Conservation (phyloP, 2,113 vertebrate genomes). For the Oceanites oceanicus region DNA sequence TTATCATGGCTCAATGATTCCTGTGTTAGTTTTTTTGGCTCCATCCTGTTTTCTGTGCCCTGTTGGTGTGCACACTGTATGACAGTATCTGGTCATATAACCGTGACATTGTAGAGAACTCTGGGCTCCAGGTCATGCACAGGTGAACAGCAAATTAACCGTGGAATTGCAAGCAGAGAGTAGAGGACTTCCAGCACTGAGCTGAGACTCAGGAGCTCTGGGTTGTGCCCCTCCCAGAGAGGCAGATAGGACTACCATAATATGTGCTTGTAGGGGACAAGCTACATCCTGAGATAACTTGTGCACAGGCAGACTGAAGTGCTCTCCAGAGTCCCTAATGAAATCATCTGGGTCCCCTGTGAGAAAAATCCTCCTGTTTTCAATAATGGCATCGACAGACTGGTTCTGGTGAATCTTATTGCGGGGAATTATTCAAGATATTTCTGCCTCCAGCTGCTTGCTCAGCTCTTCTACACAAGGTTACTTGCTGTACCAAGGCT, state of each 20-base stretch:
- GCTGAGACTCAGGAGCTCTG: neutral
- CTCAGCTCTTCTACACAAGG: neutral
- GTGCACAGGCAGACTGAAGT: neutral
- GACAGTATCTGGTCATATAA: neutral
- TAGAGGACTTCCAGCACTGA: neutral
- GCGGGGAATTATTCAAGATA: neutral
- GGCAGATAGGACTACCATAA: neutral
- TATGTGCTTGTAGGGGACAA: neutral
- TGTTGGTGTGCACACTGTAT: neutral
- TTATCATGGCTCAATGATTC: neutral
- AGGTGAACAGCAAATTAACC: neutral
- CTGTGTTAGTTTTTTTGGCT: neutral
- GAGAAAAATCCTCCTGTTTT: conserved; percentile 19
- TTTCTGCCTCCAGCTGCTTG: neutral
- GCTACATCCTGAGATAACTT: neutral
- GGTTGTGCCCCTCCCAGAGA: neutral
- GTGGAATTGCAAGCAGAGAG: neutral
- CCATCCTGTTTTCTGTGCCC: neutral
- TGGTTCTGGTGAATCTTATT: neutral
- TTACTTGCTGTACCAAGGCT: neutral
- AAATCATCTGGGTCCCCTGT: neutral
- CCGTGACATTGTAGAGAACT: neutral
- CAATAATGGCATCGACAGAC: neutral
- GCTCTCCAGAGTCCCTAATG: neutral
- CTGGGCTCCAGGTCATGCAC: neutral